phyloP scores from a whole-genome alignment of 1,140 invertebrate genomes.

The Drosophila varians region DNA sequence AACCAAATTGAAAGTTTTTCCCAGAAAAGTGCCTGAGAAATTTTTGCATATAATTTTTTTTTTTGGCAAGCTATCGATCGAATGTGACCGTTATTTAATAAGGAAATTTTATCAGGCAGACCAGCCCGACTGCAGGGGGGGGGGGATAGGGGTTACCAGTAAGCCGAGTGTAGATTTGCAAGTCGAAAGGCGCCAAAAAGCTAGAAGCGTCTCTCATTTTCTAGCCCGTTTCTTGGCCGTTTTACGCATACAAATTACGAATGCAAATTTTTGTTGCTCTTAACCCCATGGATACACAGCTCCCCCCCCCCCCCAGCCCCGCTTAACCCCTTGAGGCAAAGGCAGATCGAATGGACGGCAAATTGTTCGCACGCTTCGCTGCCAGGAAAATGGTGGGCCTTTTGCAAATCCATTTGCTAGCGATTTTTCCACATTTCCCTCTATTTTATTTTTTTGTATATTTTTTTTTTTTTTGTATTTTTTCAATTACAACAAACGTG shows the following conservation, averaged over 20 bases:
- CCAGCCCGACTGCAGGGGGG: not conserved
- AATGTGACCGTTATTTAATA: constrained; percentile 76
- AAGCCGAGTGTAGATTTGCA: constrained; percentile 26
- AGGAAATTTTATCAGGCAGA: constrained; percentile 52
- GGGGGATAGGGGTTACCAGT: constrained; percentile 16
- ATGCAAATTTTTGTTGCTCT: constrained; percentile 46
- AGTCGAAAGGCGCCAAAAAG: constrained; percentile 71
- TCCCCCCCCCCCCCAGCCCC: not conserved
- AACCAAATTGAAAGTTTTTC: not conserved
- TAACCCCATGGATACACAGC: not conserved
- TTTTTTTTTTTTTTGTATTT: constrained; percentile 79
- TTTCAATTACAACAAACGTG: constrained; percentile 68
- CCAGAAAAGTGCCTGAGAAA: constrained; percentile 1
- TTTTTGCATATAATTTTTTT: constrained; percentile 35
- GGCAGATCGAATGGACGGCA: constrained; percentile 60
- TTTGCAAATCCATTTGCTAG: constrained; percentile 57
- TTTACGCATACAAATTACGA: constrained; percentile 67
- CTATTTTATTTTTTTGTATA: too few relatives aligned
- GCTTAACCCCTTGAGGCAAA: constrained; percentile 29
- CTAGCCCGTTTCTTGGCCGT: constrained; percentile 43
- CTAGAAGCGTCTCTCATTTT: constrained; percentile 54
- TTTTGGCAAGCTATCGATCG: constrained; percentile 55
- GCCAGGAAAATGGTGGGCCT: constrained; percentile 25
- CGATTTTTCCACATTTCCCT: constrained; percentile 72
- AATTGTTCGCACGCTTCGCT: constrained; percentile 77